Conservation (phyloP, 30 jellyfish, hydroid and myxozoan genomes). For the Cassiopea xamachana region DNA sequence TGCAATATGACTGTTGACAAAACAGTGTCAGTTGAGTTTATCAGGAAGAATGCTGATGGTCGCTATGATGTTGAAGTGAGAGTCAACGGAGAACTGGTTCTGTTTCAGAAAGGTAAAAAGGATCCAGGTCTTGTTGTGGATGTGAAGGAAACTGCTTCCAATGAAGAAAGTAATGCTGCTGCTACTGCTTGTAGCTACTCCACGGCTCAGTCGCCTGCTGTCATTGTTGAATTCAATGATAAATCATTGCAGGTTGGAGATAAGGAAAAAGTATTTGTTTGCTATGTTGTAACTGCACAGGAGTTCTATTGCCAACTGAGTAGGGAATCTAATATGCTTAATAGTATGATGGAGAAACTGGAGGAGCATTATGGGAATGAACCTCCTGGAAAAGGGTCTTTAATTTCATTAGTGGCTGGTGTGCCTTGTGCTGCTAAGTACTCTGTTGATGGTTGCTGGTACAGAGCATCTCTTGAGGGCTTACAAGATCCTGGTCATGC, state of each 20-base stretch:
- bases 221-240: constrained; percentile 54
- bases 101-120: constrained; percentile 10
- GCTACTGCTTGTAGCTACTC: neutral
- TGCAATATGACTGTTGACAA: constrained; percentile 31
- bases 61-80: neutral
- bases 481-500: constrained; percentile 23
- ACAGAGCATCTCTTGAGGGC: constrained; percentile 39
- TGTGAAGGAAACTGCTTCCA: constrained; percentile 8
- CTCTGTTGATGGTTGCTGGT: constrained; percentile 62
- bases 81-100: constrained; percentile 6
- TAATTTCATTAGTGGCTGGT: constrained; percentile 24
- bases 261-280: constrained; percentile 37
- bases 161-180: neutral
- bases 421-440: constrained; percentile 57
- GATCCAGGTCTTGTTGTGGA: constrained; percentile 32
- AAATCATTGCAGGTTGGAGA: neutral
- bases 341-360: constrained; percentile 45
- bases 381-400: neutral
- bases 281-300: constrained; percentile 43
- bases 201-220: constrained; percentile 39
- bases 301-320: constrained; percentile 72
- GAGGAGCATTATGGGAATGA: constrained; percentile 25
- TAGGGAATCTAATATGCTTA: constrained; percentile 18
- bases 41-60: constrained; percentile 9
- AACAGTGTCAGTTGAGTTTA: constrained; percentile 18